phyloP scores from a whole-genome alignment of 1,140 invertebrate species.

The Caenorhabditis latens region DNA sequence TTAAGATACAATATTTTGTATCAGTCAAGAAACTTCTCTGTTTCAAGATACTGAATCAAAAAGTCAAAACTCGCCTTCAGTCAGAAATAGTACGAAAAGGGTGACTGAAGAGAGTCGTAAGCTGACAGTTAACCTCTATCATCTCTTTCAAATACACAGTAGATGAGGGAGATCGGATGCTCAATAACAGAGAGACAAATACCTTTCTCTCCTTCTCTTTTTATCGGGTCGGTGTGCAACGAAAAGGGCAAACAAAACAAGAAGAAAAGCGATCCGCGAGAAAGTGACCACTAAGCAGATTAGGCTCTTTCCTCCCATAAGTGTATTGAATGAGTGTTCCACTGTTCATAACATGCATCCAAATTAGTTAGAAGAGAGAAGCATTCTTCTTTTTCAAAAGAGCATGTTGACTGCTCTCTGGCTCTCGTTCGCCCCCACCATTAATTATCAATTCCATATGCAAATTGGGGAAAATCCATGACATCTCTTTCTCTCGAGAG shows the following conservation, averaged over 20 bases:
- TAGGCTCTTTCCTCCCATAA: constrained; percentile 23
- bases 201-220: not conserved
- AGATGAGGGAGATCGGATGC: not conserved
- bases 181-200: constrained; percentile 22
- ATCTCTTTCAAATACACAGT: constrained; percentile 19
- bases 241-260: constrained; percentile 50
- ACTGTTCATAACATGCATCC: not conserved
- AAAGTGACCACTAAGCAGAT: constrained; percentile 54
- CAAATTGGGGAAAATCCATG: constrained; percentile 23
- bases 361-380: constrained; percentile 1
- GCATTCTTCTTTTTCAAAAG: constrained; percentile 1
- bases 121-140: constrained; percentile 22
- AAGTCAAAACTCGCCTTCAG: too few relatives aligned
- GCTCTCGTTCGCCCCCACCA: not conserved
- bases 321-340: constrained; percentile 14
- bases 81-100: too few relatives aligned
- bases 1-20: too few relatives aligned
- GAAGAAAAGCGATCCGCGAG: constrained; percentile 53
- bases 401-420: constrained; percentile 35
- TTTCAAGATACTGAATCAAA: too few relatives aligned
- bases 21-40: too few relatives aligned
- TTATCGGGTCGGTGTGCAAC: not conserved
- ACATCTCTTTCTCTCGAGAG: not conserved
- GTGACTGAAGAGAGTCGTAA: too few relatives aligned
- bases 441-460: constrained; percentile 57